Percentiles rank a stretch among this genome's conserved stretches.
phyloP scores from a whole-genome alignment of 2,888 invertebrate genomes.

The Ptychoptera contaminata region DNA sequence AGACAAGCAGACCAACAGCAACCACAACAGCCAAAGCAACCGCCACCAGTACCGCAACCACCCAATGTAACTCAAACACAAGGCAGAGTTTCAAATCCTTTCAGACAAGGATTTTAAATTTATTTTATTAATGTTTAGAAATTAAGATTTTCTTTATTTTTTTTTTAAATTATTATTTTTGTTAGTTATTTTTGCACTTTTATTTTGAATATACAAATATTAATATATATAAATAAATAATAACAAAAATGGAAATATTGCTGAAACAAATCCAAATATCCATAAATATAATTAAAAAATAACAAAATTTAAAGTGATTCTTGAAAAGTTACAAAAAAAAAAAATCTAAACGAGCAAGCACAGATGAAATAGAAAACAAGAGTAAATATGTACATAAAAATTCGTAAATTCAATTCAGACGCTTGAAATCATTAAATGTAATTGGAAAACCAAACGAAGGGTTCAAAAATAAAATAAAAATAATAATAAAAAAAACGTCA shows the following conservation, averaged over 20 bases:
- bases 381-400: not conserved
- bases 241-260: no score
- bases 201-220: no score
- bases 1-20: constrained; percentile 42
- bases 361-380: not conserved
- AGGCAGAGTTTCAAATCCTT: constrained; percentile 50
- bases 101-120: constrained; percentile 61
- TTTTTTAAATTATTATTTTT: no score
- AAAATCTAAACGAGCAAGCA: not conserved
- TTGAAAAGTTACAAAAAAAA: not conserved
- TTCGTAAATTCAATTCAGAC: not conserved
- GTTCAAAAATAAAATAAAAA: not conserved
- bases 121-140: not conserved
- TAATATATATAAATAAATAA: no score
- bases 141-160: no score
- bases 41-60: constrained; percentile 25
- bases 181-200: no score
- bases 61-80: constrained; percentile 12
- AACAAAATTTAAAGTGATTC: constrained; percentile 11
- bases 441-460: not conserved
- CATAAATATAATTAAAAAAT: no score
- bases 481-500: no score
- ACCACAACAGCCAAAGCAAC: constrained; percentile 31
- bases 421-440: not conserved
- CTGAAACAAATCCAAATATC: no score